A percentile compares a stretch with the other conserved stretches of the same genome.
These are phyloP conservation scores for Capitella teleta DNA, from an alignment of 1,140 invertebrate genomes.

Conservation along the genomic window DNA sequence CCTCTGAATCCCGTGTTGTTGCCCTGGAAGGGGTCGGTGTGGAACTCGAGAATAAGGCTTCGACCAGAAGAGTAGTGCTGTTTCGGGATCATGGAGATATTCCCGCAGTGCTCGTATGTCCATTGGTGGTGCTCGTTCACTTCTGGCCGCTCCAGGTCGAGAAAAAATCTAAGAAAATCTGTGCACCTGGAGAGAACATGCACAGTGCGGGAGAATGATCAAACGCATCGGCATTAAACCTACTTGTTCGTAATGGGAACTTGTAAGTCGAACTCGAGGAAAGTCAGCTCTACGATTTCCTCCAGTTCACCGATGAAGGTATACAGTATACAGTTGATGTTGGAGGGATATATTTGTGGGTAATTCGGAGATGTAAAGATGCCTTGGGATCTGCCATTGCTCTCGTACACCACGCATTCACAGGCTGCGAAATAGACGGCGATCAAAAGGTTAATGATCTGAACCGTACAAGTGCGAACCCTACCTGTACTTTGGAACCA, in stretches of 20 bases:
- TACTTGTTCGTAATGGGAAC: conserved; percentile 22
- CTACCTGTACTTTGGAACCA: no score
- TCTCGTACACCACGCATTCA: conserved; percentile 65
- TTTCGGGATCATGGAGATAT: conserved; percentile 48
- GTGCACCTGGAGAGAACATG: conserved; percentile 53
- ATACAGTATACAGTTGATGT: conserved; percentile 72
- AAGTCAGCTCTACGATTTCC: conserved; percentile 68
- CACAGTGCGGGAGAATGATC: neutral
- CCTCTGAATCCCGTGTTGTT: conserved; percentile 67
- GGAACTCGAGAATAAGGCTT: conserved; percentile 69
- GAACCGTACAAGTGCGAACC: no score
- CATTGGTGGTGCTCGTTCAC: conserved; percentile 69
- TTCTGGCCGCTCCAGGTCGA: conserved; percentile 54
- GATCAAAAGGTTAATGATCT: neutral
- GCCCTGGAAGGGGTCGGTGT: conserved; percentile 48
- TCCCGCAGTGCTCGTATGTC: conserved; percentile 61
- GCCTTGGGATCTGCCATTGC: conserved; percentile 63
- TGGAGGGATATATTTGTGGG: conserved; percentile 59
- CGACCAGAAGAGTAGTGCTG: conserved; percentile 69
- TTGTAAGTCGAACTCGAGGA: conserved; percentile 65
- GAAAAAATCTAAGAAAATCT: conserved; percentile 70
- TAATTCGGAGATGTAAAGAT: conserved; percentile 72
- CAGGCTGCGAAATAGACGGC: conserved; percentile 51
- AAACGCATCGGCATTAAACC: conserved; percentile 6
- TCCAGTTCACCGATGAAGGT: conserved; percentile 64